Evolutionary conservation across 2,888 invertebrate genomes (phyloP).

Genomic region (Sesia bembeciformis): DNA sequence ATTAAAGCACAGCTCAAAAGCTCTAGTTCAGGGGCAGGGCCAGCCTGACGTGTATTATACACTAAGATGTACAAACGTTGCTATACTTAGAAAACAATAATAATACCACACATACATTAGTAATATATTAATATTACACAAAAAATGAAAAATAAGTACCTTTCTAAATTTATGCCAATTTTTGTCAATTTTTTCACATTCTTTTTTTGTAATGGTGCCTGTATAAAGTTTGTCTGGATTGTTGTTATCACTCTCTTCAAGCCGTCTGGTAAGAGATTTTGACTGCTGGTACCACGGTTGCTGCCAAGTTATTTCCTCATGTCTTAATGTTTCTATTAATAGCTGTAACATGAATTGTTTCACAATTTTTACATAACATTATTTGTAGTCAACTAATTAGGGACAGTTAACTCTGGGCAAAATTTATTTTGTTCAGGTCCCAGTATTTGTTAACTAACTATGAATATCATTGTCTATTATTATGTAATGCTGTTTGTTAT

Average conservation of each 20-base stretch:
- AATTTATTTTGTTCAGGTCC: too few relatives aligned
- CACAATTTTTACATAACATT: background rate
- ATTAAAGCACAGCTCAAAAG: too few relatives aligned
- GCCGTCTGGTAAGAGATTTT: slow-evolving; percentile 4
- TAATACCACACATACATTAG: too few relatives aligned
- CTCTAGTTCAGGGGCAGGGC: too few relatives aligned
- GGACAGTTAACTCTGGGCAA: too few relatives aligned
- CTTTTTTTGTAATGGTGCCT: slow-evolving; percentile 6
- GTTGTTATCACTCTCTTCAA: background rate
- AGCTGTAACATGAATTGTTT: background rate
- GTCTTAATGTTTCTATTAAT: slow-evolving; percentile 2
- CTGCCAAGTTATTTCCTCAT: slow-evolving; percentile 6
- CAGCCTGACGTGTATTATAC: too few relatives aligned
- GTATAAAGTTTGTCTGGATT: background rate
- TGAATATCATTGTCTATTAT: too few relatives aligned
- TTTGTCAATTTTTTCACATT: slow-evolving; percentile 5
- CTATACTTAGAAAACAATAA: too few relatives aligned
- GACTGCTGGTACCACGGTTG: slow-evolving; percentile 12
- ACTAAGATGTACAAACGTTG: too few relatives aligned
- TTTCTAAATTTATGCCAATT: slow-evolving; percentile 11
- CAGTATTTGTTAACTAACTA: too few relatives aligned
- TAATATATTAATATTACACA: background rate
- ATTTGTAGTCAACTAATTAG: background rate
- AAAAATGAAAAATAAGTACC: slow-evolving; percentile 1
- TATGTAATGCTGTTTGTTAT: too few relatives aligned